phyloP scores from a whole-genome alignment of 23 tunicate genomes.

The Aplidium turbinatum region DNA sequence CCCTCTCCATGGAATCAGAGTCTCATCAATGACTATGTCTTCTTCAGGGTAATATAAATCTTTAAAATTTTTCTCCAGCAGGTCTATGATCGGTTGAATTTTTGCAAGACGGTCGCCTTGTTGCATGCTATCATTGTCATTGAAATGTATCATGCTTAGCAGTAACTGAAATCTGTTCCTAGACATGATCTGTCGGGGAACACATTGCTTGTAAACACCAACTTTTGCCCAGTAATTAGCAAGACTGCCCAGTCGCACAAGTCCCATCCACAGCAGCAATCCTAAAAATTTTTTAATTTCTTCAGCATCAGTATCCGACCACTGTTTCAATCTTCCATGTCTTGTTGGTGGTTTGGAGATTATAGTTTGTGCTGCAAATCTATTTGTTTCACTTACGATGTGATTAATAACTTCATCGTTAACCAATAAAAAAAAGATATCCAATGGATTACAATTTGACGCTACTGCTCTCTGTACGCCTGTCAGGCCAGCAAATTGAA shows the following conservation, averaged over 20 bases:
- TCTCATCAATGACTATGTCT: constrained; percentile 38
- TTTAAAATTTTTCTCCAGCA: constrained; percentile 31
- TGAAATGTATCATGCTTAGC: constrained; percentile 15
- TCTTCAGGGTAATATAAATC: constrained; percentile 22
- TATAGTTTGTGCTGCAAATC: constrained; percentile 26
- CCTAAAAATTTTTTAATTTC: constrained; percentile 31
- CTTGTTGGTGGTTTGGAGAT: background rate
- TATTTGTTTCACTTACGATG: too few species aligned
- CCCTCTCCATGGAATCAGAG: constrained; percentile 39
- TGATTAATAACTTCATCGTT: too few species aligned
- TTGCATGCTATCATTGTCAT: constrained; percentile 19
- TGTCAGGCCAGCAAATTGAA: too few species aligned
- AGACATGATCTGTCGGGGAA: constrained; percentile 22
- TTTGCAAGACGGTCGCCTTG: constrained; percentile 11
- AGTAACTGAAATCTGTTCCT: constrained; percentile 34
- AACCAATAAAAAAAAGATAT: too few species aligned
- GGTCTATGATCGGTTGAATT: constrained; percentile 30
- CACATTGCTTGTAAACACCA: constrained; percentile 3
- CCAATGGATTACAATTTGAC: too few species aligned
- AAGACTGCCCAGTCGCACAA: constrained; percentile 15
- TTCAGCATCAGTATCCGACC: constrained; percentile 18
- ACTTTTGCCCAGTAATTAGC: constrained; percentile 35
- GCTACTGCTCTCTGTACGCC: too few species aligned
- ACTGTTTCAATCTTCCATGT: constrained; percentile 25
- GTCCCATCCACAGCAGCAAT: constrained; percentile 34